Evolutionary conservation across 1,140 invertebrate species (phyloP).

Genomic region (Diachasmimorpha longicaudata): DNA sequence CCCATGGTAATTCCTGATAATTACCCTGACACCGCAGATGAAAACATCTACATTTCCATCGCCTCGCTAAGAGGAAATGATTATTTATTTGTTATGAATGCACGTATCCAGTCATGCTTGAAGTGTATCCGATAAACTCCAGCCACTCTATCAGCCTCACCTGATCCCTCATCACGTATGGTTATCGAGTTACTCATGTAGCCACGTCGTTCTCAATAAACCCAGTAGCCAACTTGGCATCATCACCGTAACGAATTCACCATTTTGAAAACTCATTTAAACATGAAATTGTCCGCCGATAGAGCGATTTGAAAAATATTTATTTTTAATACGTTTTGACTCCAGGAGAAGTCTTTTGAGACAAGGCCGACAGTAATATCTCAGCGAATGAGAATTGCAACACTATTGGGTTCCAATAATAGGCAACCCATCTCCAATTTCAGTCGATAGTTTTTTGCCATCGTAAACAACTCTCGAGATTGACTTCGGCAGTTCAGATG

Average conservation of each 20-base stretch:
- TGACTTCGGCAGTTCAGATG: not conserved
- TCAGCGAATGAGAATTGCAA: slow-evolving; percentile 35
- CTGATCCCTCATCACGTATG: not conserved
- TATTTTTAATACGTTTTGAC: not conserved
- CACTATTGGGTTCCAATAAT: slow-evolving; percentile 25
- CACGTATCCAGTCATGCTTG: too few relatives aligned
- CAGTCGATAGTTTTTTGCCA: slow-evolving; percentile 54
- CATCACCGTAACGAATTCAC: slow-evolving; percentile 55
- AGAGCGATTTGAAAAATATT: not conserved
- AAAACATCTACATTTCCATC: too few relatives aligned
- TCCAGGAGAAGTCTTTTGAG: slow-evolving; percentile 42
- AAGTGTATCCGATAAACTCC: too few relatives aligned
- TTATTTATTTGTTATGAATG: too few relatives aligned
- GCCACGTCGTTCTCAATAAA: slow-evolving; percentile 32
- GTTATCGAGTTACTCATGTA: slow-evolving; percentile 33
- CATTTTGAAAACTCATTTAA: slow-evolving; percentile 49
- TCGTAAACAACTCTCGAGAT: slow-evolving; percentile 48
- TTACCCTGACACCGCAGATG: too few relatives aligned
- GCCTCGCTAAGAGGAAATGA: too few relatives aligned
- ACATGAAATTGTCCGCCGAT: not conserved
- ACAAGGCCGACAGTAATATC: slow-evolving; percentile 45
- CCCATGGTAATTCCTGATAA: too few relatives aligned
- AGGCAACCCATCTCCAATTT: slow-evolving; percentile 52
- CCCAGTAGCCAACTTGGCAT: slow-evolving; percentile 50
- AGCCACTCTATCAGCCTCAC: not conserved